Percentiles rank a stretch among this genome's conserved stretches.
phyloP scores from a whole-genome alignment of 2,797 vertebrate genomes.

The Falco rusticolus region DNA sequence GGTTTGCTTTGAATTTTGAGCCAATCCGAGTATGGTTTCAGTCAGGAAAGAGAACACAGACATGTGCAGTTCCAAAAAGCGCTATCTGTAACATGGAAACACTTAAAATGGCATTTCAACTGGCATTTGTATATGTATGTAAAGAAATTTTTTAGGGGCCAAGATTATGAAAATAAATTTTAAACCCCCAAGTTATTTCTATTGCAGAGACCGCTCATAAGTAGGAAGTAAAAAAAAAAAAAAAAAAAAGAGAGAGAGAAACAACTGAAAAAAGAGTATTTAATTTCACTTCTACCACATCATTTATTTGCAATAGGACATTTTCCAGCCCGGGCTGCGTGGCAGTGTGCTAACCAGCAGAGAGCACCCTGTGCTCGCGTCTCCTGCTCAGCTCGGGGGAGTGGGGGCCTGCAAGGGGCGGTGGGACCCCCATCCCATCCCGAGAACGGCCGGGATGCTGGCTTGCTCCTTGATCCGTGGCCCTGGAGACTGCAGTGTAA shows the following conservation, averaged over 20 bases:
- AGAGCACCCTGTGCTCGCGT: background rate
- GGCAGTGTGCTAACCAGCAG: background rate
- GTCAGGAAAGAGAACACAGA: background rate
- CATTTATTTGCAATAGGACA: rapidly evolving
- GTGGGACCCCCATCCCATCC: no score
- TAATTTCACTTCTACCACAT: rapidly evolving
- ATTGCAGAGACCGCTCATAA: background rate
- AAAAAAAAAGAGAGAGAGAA: no score
- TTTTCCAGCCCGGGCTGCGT: background rate
- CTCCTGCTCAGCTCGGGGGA: background rate
- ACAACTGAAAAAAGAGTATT: no score
- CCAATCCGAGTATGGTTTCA: background rate
- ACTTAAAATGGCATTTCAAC: background rate
- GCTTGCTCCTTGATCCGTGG: background rate
- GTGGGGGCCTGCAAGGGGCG: rapidly evolving
- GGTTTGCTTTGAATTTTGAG: background rate
- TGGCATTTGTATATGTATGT: no score
- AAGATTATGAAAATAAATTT: background rate
- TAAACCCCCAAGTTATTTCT: background rate
- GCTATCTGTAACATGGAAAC: background rate
- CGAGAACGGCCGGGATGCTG: background rate
- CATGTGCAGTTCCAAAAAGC: background rate
- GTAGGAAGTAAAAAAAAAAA: background rate
- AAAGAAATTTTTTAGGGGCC: background rate
- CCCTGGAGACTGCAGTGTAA: rapidly evolving